Evolutionary conservation across 2,797 vertebrate species (phyloP).

Genomic region (Diceros bicornis): DNA sequence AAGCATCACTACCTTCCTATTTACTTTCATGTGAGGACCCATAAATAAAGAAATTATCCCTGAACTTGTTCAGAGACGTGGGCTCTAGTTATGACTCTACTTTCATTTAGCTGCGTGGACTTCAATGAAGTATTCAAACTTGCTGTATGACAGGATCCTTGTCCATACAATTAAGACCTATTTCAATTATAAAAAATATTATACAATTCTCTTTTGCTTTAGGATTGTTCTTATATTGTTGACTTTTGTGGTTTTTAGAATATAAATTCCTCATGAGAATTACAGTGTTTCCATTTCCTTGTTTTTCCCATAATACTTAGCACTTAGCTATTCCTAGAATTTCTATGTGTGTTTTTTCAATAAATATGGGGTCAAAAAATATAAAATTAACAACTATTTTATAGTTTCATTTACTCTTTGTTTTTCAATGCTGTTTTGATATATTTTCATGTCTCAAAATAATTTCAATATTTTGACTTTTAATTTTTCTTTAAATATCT

Average conservation of each 20-base stretch:
- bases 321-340: not conserved
- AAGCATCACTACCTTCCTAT: not conserved
- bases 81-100: not conserved
- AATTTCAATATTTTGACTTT: slow-evolving; percentile 2
- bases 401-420: not conserved
- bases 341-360: not conserved
- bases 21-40: not conserved
- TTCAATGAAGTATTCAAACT: not conserved
- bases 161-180: not conserved
- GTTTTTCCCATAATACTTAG: not conserved
- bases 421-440: not conserved
- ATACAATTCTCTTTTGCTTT: not conserved
- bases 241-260: not conserved
- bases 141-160: not conserved
- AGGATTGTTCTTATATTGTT: not conserved
- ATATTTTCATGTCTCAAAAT: not conserved
- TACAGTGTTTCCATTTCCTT: not conserved
- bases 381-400: not conserved
- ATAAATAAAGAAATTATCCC: not conserved
- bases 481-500: not conserved
- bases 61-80: not conserved
- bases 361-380: not conserved
- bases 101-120: not conserved
- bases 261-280: not conserved
- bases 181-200: not conserved